Evolutionary conservation across 2,113 vertebrate genomes (phyloP).

Genomic region (Machaerirhynchus nigripectus): DNA sequence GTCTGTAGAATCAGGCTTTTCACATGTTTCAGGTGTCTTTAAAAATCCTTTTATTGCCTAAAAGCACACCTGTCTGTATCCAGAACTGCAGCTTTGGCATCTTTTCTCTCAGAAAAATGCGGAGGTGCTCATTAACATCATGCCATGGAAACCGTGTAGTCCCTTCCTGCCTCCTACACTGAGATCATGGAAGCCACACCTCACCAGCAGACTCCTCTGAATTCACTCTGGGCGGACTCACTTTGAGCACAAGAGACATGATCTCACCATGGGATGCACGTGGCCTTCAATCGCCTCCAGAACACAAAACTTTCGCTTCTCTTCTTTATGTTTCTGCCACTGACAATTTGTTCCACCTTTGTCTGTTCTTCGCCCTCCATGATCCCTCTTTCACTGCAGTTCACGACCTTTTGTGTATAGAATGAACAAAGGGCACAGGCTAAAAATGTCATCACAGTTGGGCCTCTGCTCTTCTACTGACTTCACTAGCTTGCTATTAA

Average conservation of each 20-base stretch:
- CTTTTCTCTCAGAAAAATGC: neutral
- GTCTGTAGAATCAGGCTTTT: neutral
- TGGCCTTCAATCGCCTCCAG: neutral
- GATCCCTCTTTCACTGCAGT: slow-evolving; percentile 17
- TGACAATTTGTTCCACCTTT: slow-evolving; percentile 53
- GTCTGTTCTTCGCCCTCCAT: neutral
- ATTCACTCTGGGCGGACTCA: neutral
- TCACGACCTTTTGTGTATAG: slow-evolving; percentile 5
- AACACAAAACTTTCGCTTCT: slow-evolving; percentile 11
- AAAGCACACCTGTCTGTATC: neutral
- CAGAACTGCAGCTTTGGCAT: neutral
- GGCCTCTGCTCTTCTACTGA: neutral
- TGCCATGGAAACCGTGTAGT: neutral
- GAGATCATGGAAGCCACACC: neutral
- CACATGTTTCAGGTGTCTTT: neutral
- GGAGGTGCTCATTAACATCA: neutral
- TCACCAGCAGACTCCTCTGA: neutral
- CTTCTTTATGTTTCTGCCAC: slow-evolving; percentile 20
- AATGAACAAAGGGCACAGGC: slow-evolving; percentile 28
- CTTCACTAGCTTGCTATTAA: neutral
- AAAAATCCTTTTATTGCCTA: neutral
- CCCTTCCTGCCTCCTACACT: neutral
- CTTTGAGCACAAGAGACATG: neutral
- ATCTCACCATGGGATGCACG: neutral
- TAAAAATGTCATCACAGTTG: slow-evolving; percentile 32